Percentiles rank a stretch among this genome's conserved stretches.
phyloP scores from a whole-genome alignment of 2,888 invertebrate genomes.

The Caradrina clavipalpis region DNA sequence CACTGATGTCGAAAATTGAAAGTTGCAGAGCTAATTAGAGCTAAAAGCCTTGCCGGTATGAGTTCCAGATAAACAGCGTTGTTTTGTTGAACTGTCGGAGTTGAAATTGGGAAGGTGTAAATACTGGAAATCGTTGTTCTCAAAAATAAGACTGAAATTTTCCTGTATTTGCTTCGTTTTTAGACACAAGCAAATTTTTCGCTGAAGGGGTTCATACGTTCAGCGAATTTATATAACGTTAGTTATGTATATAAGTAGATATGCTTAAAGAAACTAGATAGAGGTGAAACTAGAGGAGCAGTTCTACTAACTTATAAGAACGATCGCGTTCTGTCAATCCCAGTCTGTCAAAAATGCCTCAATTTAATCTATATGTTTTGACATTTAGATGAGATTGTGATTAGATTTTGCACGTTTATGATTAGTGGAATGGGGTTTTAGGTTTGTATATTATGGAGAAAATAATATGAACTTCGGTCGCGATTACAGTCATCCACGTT shows the following conservation, averaged over 20 bases:
- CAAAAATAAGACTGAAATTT: not conserved
- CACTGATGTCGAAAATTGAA: constrained; percentile 21
- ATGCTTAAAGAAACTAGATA: no score
- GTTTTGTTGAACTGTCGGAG: constrained; percentile 24
- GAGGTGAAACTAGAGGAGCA: no score
- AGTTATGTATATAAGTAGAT: not conserved
- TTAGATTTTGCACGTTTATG: no score
- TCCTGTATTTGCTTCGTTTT: not conserved
- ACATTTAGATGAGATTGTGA: no score
- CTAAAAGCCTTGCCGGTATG: constrained; percentile 33
- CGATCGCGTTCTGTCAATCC: no score
- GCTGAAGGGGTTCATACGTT: not conserved
- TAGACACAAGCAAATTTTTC: not conserved
- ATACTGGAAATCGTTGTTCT: not conserved
- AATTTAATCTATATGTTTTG: no score
- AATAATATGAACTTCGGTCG: no score
- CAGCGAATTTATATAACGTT: not conserved
- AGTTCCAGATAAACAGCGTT: constrained; percentile 18
- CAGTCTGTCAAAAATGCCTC: no score
- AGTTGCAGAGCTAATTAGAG: constrained; percentile 23
- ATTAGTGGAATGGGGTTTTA: no score
- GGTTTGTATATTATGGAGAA: no score
- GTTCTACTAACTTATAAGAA: no score
- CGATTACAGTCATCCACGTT: no score
- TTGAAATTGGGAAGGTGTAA: constrained; percentile 2